A percentile compares a stretch with the other conserved stretches of the same genome.
phyloP scores from a whole-genome alignment of 2,888 invertebrate genomes.

The Rhopalosiphum nymphaeae region DNA sequence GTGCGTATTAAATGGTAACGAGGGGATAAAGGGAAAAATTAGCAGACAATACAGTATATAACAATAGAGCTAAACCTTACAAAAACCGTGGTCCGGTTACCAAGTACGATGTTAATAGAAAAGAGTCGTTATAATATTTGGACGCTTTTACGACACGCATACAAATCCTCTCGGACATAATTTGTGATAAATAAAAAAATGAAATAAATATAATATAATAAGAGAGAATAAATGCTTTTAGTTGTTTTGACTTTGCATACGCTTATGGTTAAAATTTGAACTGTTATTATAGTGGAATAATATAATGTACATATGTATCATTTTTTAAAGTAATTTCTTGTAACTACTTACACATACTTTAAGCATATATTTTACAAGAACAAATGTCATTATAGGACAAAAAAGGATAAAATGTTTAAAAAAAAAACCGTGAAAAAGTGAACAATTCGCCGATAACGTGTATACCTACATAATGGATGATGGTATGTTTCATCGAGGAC shows the following conservation, averaged over 20 bases:
- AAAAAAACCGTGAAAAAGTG: background rate
- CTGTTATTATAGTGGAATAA: background rate
- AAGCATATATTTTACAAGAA: background rate
- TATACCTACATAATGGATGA: background rate
- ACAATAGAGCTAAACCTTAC: conserved; percentile 18
- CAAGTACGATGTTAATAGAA: background rate
- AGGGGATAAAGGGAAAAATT: conserved; percentile 21
- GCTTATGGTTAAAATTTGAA: background rate
- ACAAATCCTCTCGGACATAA: background rate
- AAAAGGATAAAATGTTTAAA: background rate
- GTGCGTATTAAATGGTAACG: background rate
- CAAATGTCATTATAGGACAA: background rate
- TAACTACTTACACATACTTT: background rate
- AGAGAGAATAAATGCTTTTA: background rate
- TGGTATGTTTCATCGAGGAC: background rate
- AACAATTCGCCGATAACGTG: background rate
- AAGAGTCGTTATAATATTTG: conserved; percentile 7
- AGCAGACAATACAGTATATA: background rate
- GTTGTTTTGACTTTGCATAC: background rate
- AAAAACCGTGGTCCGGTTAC: background rate
- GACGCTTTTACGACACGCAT: conserved; percentile 2
- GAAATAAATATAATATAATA: background rate
- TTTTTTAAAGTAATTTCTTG: background rate
- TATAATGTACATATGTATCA: background rate
- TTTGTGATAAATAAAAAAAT: background rate